Evolutionary conservation across 1,140 invertebrate species (phyloP), one percentile per base, ranked within the genome.

Genomic region (Pseudomyrmex dendroicus): DNA sequence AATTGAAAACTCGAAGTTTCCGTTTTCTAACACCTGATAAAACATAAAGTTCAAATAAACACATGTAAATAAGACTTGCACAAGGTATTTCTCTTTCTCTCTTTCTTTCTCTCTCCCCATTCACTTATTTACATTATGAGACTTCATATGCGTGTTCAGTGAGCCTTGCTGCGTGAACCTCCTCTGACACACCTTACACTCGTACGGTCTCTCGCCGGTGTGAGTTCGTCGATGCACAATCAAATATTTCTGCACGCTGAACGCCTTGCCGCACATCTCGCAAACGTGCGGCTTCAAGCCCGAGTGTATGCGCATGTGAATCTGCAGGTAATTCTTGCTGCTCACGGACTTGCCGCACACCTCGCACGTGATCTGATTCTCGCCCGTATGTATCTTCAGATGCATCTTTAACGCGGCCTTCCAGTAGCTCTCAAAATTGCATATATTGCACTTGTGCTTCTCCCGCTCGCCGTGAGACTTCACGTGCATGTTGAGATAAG

Each of bases 201-300:
- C 90, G 83, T 95, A 95, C 2, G 95, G 95, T 85, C 93, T 92
- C 59, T 95, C 94, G 2, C 95, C 95, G 2, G 94, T 95, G 86
- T 97, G 96, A 57, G 95, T 95, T 82, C 96, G 92, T 67, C 96
- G 94, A 85, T 97, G 96, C 0, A 96, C 96, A 22, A 95, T 94
- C 2, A 96, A 87, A 77, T 96, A 96, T 73, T 96, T 96, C 52
- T 95, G 95, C 4, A 96, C 95, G 73, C 89, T 95, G 90, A 97
- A 98, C 1, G 95, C 95, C 91, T 97, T 97, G 8, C 96, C 96
- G 89, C 97, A 98, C 22, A 96, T 94, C 84, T 96, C 95, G 87
- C 97, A 98, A 52, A 95, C 93, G 89, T 97, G 96, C 0, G 97
- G 97, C 86, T 97, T 97, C 88, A 97, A 97, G 2, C 97, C 97